Conservation (phyloP, 1,140 invertebrate species). For the Drosophila tristis region DNA sequence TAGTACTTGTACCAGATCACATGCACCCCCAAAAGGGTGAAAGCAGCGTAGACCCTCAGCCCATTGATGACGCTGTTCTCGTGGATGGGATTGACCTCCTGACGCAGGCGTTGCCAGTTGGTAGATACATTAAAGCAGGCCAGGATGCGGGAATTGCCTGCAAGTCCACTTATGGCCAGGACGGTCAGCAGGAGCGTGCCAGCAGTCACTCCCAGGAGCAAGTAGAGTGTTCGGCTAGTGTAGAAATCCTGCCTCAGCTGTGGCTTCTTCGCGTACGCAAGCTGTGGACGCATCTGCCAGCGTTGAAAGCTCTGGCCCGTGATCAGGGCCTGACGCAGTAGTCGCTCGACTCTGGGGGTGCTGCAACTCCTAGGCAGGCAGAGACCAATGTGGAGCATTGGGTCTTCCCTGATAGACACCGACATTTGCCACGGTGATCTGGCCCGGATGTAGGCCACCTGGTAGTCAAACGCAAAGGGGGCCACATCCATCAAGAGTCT, state of each 20-base stretch:
- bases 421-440: conserved; percentile 31
- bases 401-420: neutral
- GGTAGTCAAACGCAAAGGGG: conserved; percentile 42
- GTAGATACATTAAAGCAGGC: conserved; percentile 40
- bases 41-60: conserved; percentile 37
- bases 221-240: neutral
- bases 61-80: conserved; percentile 58
- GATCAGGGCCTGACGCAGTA: conserved; percentile 15
- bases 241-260: conserved; percentile 9
- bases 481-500: conserved; percentile 11
- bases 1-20: conserved; percentile 40
- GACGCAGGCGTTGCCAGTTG: conserved; percentile 45
- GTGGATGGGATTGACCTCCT: neutral
- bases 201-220: neutral
- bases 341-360: conserved; percentile 20
- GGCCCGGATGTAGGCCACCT: conserved; percentile 44
- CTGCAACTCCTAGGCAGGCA: conserved; percentile 46
- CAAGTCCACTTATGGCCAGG: neutral
- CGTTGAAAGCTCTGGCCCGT: neutral
- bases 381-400: conserved; percentile 50
- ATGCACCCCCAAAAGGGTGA: conserved; percentile 34
- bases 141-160: neutral
- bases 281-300: conserved; percentile 31
- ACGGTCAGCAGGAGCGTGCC: conserved; percentile 7
- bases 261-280: conserved; percentile 37